Percentiles rank a stretch among this genome's conserved stretches.
Evolutionary conservation across 2,113 vertebrate species (phyloP).

Genomic region (Illadopsis cleaveri): DNA sequence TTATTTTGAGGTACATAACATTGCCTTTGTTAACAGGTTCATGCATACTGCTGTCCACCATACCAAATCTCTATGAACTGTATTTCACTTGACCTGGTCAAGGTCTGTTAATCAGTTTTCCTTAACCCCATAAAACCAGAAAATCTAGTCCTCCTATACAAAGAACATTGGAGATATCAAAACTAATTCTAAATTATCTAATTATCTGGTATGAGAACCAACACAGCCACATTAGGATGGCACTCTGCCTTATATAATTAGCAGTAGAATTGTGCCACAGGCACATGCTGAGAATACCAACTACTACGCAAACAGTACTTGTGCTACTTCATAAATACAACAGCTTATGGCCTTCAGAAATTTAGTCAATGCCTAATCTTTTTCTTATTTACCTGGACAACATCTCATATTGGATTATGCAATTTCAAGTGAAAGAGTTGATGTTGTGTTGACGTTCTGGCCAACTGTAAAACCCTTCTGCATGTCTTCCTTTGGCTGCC

Average conservation of each 20-base stretch:
- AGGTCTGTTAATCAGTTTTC: neutral
- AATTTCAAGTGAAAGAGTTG: neutral
- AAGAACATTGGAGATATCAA: neutral
- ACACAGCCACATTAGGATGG: neutral
- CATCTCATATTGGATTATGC: neutral
- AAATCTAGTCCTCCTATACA: neutral
- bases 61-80: neutral
- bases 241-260: neutral
- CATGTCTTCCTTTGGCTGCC: neutral
- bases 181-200: neutral
- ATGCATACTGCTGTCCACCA: neutral
- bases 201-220: neutral
- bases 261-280: neutral
- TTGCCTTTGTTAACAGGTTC: neutral
- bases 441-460: neutral
- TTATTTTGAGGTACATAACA: neutral
- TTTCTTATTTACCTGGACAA: neutral
- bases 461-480: neutral
- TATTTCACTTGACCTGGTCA: neutral
- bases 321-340: neutral
- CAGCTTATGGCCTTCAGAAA: neutral
- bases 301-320: neutral
- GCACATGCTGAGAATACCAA: neutral
- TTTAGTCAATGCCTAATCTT: neutral
- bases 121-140: neutral